phyloP scores from a whole-genome alignment of 2,888 invertebrate genomes.

The Schizotus pectinicornis region DNA sequence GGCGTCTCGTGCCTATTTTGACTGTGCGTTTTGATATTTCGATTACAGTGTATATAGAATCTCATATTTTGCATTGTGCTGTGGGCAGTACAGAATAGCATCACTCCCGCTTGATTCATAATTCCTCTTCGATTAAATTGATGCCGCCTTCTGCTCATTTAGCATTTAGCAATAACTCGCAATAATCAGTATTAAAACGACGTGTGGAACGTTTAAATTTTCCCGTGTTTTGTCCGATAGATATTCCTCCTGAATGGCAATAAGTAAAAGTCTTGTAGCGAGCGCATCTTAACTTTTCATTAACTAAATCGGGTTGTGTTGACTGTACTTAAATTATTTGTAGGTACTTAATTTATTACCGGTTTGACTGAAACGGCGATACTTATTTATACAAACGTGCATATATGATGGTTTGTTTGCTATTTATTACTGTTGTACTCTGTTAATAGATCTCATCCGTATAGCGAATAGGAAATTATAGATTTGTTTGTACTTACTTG shows the following conservation, averaged over 20 bases:
- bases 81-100: conserved; percentile 44
- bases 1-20: conserved; percentile 52
- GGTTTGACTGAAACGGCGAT: conserved; percentile 43
- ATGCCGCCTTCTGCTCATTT: conserved; percentile 54
- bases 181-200: conserved; percentile 61
- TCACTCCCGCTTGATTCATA: conserved; percentile 34
- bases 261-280: conserved; percentile 29
- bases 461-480: conserved; percentile 29
- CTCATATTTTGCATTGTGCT: conserved; percentile 45
- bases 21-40: conserved; percentile 46
- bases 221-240: conserved; percentile 6
- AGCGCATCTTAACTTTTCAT: conserved; percentile 29
- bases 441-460: conserved; percentile 46
- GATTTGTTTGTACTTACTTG: conserved; percentile 8
- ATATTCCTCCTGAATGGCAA: conserved; percentile 47
- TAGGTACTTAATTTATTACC: conserved; percentile 39
- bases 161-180: conserved; percentile 63
- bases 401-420: conserved; percentile 32
- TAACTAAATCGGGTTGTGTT: conserved; percentile 42
- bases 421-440: conserved; percentile 41
- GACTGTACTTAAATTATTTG: conserved; percentile 47
- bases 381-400: conserved; percentile 34
- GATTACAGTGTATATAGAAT: conserved; percentile 33
- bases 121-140: conserved; percentile 28
- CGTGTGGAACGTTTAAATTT: conserved; percentile 10